These are phyloP conservation scores for Antrozous pallidus DNA, from an alignment of 2,797 vertebrate genomes.

Conservation along the genomic window DNA sequence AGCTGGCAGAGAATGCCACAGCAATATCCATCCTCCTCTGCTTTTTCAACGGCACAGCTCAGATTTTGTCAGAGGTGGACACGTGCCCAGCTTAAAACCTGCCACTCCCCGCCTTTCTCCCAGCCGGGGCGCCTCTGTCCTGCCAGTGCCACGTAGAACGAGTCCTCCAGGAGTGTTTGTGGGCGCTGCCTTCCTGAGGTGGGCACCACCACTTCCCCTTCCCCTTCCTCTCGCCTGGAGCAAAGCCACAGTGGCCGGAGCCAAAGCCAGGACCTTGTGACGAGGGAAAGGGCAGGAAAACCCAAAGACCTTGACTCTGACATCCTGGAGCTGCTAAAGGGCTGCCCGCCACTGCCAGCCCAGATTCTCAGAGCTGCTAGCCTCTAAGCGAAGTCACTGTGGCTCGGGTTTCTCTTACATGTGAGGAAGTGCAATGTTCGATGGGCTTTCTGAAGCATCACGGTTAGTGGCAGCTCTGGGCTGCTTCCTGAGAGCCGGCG, in stretches of 20 bases:
- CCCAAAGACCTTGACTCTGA: not conserved
- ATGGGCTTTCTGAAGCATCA: not conserved
- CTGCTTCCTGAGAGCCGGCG: not conserved
- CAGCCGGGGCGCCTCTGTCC: not conserved
- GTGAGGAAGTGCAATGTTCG: too few species aligned
- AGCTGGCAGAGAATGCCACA: fast-evolving
- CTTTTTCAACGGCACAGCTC: not conserved
- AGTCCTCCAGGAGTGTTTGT: not conserved
- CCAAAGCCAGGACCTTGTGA: not conserved
- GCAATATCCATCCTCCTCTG: not conserved
- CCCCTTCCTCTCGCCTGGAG: not conserved
- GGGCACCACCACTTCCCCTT: not conserved
- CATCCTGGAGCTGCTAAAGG: not conserved
- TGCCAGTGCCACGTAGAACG: not conserved
- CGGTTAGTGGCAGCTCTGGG: fast-evolving
- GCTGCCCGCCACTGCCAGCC: not conserved
- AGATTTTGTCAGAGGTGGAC: not conserved
- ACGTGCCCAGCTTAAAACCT: not conserved
- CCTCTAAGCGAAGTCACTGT: not conserved
- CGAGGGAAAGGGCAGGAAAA: not conserved
- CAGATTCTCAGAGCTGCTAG: not conserved
- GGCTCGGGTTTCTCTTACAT: not conserved
- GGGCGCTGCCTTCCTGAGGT: not conserved
- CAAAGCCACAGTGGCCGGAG: not conserved
- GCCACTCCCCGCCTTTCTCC: not conserved